Conservation (phyloP, 1,140 invertebrate species). For the Papilio helenus region DNA sequence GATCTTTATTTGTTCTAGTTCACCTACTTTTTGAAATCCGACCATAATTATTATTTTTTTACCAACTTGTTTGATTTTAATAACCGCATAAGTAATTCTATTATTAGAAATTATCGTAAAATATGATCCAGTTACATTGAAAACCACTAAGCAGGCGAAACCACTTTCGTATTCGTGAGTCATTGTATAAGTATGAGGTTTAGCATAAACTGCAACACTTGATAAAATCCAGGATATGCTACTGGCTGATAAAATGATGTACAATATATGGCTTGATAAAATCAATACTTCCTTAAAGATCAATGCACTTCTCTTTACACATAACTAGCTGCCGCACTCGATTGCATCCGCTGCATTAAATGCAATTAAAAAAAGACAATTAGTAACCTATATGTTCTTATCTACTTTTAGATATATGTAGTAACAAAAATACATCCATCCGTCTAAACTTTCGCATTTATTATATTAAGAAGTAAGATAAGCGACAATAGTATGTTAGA, state of each 20-base stretch:
- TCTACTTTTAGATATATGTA: too few species aligned
- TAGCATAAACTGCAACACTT: neutral
- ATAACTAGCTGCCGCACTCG: too few species aligned
- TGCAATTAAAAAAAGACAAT: too few species aligned
- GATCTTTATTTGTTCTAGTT: too few species aligned
- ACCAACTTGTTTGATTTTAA: neutral
- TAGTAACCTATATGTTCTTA: too few species aligned
- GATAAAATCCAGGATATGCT: conserved; percentile 13
- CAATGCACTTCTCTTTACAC: neutral
- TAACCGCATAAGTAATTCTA: neutral
- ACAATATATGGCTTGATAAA: conserved; percentile 2
- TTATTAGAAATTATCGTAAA: neutral
- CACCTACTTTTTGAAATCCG: too few species aligned
- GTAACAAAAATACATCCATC: too few species aligned
- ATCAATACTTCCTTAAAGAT: neutral
- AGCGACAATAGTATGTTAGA: too few species aligned
- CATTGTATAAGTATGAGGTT: conserved; percentile 1
- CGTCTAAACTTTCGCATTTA: too few species aligned
- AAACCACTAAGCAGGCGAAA: neutral
- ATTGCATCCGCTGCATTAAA: too few species aligned
- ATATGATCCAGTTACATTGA: neutral
- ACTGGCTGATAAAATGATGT: neutral
- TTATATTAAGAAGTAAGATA: too few species aligned
- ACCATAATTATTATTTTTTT: neutral
- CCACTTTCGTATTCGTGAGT: conserved; percentile 14